Evolutionary conservation across 2,113 vertebrate genomes (phyloP).

Genomic region (Geococcyx californianus): DNA sequence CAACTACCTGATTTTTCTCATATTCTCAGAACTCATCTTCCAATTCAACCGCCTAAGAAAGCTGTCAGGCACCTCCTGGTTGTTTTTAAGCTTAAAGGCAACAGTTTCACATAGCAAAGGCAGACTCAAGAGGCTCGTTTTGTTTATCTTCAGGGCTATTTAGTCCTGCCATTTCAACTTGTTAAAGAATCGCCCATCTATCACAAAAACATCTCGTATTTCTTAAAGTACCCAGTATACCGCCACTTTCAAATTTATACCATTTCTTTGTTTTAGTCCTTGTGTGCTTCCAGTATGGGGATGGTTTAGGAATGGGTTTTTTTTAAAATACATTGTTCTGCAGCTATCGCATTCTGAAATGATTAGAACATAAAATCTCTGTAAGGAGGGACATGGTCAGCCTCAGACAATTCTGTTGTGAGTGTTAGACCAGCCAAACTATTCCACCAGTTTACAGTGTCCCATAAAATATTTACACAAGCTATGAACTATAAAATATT

Average conservation of each 20-base stretch:
- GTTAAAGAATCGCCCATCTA: not conserved
- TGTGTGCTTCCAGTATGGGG: not conserved
- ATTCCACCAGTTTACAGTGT: slow-evolving; percentile 63
- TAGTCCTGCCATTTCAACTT: not conserved
- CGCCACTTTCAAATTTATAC: not conserved
- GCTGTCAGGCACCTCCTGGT: not conserved
- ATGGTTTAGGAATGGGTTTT: not conserved
- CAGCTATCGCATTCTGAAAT: slow-evolving; percentile 15
- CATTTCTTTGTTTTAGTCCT: not conserved
- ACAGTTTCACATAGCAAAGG: not conserved
- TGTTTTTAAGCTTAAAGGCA: not conserved
- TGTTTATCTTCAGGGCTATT: not conserved
- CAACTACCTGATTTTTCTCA: not conserved
- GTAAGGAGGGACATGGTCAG: slow-evolving; percentile 21
- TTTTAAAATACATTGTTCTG: not conserved
- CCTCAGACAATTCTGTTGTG: slow-evolving; percentile 52
- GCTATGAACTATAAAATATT: slow-evolving; percentile 69
- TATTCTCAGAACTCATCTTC: not conserved
- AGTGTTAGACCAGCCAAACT: slow-evolving; percentile 52
- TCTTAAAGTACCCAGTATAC: not conserved
- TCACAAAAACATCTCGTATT: not conserved
- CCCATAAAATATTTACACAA: slow-evolving; percentile 70
- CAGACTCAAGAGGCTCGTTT: not conserved
- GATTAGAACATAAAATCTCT: slow-evolving; percentile 14
- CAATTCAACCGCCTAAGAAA: not conserved